These are phyloP conservation scores for Tachyglossus aculeatus DNA, from an alignment of 2,797 vertebrate genomes.

Conservation along the genomic window DNA sequence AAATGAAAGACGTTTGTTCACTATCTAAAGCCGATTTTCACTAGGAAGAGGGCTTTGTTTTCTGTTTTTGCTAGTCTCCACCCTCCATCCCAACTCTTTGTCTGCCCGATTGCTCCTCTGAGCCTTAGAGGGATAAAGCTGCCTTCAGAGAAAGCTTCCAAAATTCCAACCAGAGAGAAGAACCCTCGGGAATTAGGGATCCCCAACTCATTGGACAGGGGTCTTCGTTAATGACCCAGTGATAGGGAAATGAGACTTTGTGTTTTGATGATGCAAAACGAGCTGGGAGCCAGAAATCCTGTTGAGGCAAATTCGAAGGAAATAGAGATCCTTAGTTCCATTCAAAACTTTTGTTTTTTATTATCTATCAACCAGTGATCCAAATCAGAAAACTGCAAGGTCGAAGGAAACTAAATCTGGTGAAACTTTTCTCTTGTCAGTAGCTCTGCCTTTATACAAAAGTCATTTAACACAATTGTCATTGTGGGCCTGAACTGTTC, in stretches of 20 bases:
- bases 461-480: slow-evolving; percentile 23
- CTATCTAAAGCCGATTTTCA: too few relatives aligned
- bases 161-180: slow-evolving; percentile 23
- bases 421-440: not conserved
- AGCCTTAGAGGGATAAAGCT: slow-evolving; percentile 3
- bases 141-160: not conserved
- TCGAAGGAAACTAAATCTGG: slow-evolving; percentile 26
- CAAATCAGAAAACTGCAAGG: slow-evolving; percentile 34
- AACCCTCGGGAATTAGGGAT: slow-evolving; percentile 17
- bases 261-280: slow-evolving; percentile 13
- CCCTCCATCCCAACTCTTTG: too few relatives aligned
- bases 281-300: slow-evolving; percentile 13
- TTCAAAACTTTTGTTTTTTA: slow-evolving; percentile 27
- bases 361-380: slow-evolving; percentile 20
- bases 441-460: slow-evolving; percentile 30
- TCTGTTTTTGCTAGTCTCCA: too few relatives aligned
- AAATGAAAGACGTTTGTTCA: too few relatives aligned
- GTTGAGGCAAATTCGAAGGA: slow-evolving; percentile 7
- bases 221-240: slow-evolving; percentile 27
- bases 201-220: slow-evolving; percentile 10
- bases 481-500: not conserved
- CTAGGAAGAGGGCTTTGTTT: too few relatives aligned
- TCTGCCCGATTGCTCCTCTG: too few relatives aligned
- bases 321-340: not conserved
- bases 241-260: slow-evolving; percentile 40